phyloP scores from a whole-genome alignment of 1,140 invertebrate species.

The Temnothorax curvispinosus region DNA sequence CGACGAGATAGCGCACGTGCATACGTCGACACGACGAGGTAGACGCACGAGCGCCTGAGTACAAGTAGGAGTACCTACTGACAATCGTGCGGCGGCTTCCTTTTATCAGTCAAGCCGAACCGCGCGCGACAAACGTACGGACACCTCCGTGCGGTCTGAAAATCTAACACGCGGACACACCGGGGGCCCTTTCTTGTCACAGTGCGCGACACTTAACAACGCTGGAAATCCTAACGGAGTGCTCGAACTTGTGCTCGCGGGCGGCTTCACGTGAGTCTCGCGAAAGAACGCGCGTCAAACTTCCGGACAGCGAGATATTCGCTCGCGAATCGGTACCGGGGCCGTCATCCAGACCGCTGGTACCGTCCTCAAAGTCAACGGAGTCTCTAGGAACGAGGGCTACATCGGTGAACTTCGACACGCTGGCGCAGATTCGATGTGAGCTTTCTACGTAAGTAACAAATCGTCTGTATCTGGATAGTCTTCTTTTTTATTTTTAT shows the following conservation, averaged over 20 bases:
- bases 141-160: slow-evolving; percentile 7
- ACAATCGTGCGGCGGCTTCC: slow-evolving; percentile 59
- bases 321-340: not conserved
- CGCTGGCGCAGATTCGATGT: slow-evolving; percentile 83
- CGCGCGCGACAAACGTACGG: slow-evolving; percentile 76
- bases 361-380: slow-evolving; percentile 8
- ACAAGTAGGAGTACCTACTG: slow-evolving; percentile 40
- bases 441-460: slow-evolving; percentile 81
- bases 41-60: slow-evolving; percentile 36
- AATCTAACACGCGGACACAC: not conserved
- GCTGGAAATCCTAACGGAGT: slow-evolving; percentile 33
- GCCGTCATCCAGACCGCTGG: no score
- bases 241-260: not conserved
- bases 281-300: not conserved
- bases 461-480: not conserved
- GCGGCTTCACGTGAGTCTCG: not conserved
- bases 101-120: slow-evolving; percentile 84
- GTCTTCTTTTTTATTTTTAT: not conserved
- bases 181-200: not conserved
- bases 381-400: slow-evolving; percentile 36
- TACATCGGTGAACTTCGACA: slow-evolving; percentile 75
- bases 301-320: not conserved
- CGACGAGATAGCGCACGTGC: slow-evolving; percentile 66
- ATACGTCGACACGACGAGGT: slow-evolving; percentile 40
- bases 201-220: not conserved